Base-by-base conservation (phyloP, 2,888 invertebrate species). In the Heliconius erato region DNA sequence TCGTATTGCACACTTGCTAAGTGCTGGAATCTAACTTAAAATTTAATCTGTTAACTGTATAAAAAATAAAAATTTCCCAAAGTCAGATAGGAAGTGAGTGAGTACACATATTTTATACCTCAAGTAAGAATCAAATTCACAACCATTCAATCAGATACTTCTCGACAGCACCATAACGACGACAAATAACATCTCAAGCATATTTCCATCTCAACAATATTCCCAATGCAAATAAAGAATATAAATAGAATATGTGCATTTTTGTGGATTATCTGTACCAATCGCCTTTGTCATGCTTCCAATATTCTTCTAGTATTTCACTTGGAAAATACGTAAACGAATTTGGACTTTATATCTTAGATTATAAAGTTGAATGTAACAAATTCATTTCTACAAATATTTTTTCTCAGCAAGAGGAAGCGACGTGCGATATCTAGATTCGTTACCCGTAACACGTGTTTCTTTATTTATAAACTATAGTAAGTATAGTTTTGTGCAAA, bases 371-470 rank as follows among this genome's bases (percentile, higher is more conserved):
- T 76, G 16, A 40, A 40, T 63, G 11, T 63, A 40, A n/a, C 1
- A n/a, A 35, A 63, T 40, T n/a, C 63, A 40, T 16, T 63, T 63
- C 0, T n/a, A 40, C 16, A 23, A 63, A 63, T 26, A 63, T 63
- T 89, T 88, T 88, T 88, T 85, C 86, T 86, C 88, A 88, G 87
- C 86, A 88, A 88, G 87, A 85, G 88, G 91, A 92, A 93, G 92
- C 90, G 90, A 90, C 91, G 92, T 92, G 90, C 92, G 91, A 93
- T 93, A 93, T 93, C 93, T 91, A 92, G 91, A 93, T 93, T 90
- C 76, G 76, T 35, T 81, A 67, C 44, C 67, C 68, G 44, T 79
- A 79, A 59, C 76, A 63, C 35, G 35, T 35, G 35, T 63, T 63
- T 63, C n/a, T 59, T 63, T 74, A 19, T 76, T 35, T 35, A 16